Evolutionary conservation across 2,113 vertebrate species (phyloP).

Genomic region (Seriola aureovittata): DNA sequence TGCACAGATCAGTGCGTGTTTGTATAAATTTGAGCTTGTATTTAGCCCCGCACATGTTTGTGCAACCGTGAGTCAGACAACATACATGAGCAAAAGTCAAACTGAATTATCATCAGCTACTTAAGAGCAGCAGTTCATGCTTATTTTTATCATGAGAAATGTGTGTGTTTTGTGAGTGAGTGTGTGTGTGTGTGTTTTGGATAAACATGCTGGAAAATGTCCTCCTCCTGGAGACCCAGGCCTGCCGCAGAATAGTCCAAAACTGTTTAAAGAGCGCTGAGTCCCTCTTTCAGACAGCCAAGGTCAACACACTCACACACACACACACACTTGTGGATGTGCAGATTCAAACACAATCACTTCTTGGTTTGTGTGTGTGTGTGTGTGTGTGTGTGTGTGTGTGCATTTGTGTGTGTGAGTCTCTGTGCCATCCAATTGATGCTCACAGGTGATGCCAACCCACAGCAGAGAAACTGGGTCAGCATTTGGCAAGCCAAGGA

Average conservation of each 20-base stretch:
- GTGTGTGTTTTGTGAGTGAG: constrained; percentile 7
- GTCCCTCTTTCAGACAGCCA: constrained; percentile 50
- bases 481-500: constrained; percentile 22
- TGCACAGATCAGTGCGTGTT: neutral
- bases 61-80: neutral
- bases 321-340: neutral
- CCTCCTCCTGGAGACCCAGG: constrained; percentile 20
- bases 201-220: constrained; percentile 64
- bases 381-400: too few relatives aligned
- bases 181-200: constrained; percentile 49
- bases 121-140: neutral
- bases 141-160: constrained; percentile 4
- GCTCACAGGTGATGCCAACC: constrained; percentile 54
- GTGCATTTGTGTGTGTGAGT: constrained; percentile 22
- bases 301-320: constrained; percentile 61
- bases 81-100: neutral
- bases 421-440: constrained; percentile 29
- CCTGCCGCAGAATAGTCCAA: constrained; percentile 24
- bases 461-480: constrained; percentile 45
- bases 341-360: constrained; percentile 28
- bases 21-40: neutral
- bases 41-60: neutral
- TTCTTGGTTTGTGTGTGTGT: constrained; percentile 1
- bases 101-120: constrained; percentile 1
- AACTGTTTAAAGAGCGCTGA: constrained; percentile 45